Base-by-base conservation (phyloP, 1,140 invertebrate species). In the Mya arenaria region DNA sequence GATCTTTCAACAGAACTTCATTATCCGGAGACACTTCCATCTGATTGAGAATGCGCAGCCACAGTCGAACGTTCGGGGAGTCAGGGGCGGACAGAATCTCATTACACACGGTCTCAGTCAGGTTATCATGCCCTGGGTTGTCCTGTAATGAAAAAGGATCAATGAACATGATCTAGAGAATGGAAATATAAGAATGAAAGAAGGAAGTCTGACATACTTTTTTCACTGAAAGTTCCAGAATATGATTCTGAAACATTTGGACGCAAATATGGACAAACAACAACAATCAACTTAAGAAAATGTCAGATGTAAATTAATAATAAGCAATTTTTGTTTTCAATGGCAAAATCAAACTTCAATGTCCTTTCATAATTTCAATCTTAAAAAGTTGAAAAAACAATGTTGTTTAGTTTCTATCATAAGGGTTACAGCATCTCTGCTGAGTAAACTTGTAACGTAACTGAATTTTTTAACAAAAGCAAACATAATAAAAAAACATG, bases 51-150 rank as follows among this genome's bases (percentile, higher is more conserved):
- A 89, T 83, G 37, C 82, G 84, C 8, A 84, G 78, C 84, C 90
- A 88, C 2, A 88, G 62, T 10, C 85, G 86, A 0, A 90, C 74
- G 72, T 82, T 85, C 69, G 87, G 89, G 0, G 89, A 88, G 48
- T 90, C 85, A 6, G 90, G 89, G 32, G 90, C 84, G 8, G 85
- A 84, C 34, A 92, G 72, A 32, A 92, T 89, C 83, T 91, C 90
- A 82, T 92, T 92, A 81, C 90, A 90, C 13, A 92, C 58, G 28
- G 86, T 84, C 4, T 90, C 77, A 63, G 89, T 86, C 23, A 92
- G 72, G 80, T 84, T 88, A 80, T 91, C 91, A 84, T 92, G 92
- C 30, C 86, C 85, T 15, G 83, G 85, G 58, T 88, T 88, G 19
- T 90, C 89, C 91, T 92, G 78, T 5, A 19, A 19, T 19, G 19